Evolutionary conservation across 2,888 invertebrate genomes (phyloP).

Genomic region (Dichetophora obliterata): DNA sequence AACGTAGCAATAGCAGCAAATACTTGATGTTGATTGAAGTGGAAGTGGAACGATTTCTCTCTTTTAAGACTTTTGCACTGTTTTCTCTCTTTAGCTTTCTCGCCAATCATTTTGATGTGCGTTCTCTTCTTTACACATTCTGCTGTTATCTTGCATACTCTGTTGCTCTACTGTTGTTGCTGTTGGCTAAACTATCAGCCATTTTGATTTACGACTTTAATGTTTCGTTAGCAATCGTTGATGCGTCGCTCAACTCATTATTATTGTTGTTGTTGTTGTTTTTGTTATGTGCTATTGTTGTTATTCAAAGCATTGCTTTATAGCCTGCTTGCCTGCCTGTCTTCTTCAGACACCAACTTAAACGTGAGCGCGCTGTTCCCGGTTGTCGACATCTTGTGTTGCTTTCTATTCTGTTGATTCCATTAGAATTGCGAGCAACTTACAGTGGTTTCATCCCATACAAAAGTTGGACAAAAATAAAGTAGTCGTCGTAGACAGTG

Average conservation of each 20-base stretch:
- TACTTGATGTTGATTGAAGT: slow-evolving; percentile 58
- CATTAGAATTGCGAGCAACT: slow-evolving; percentile 34
- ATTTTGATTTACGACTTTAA: slow-evolving; percentile 69
- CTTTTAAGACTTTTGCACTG: slow-evolving; percentile 39
- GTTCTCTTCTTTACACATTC: slow-evolving; percentile 48
- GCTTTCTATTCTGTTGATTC: slow-evolving; percentile 11
- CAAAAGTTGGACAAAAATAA: no score
- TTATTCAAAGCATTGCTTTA: slow-evolving; percentile 28
- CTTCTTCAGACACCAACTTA: not conserved
- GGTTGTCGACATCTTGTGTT: slow-evolving; percentile 26
- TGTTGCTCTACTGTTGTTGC: slow-evolving; percentile 44
- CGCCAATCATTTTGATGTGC: not conserved
- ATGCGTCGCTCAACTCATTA: slow-evolving; percentile 46
- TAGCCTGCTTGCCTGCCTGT: slow-evolving; percentile 8
- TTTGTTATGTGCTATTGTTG: slow-evolving; percentile 32
- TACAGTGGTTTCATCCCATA: not conserved
- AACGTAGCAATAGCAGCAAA: slow-evolving; percentile 30
- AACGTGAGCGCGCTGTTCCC: not conserved
- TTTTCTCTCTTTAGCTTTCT: slow-evolving; percentile 9
- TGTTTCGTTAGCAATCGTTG: slow-evolving; percentile 49
- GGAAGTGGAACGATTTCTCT: slow-evolving; percentile 56
- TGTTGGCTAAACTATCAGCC: slow-evolving; percentile 63
- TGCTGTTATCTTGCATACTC: slow-evolving; percentile 47
- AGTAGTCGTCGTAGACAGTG: no score
- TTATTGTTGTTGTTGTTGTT: slow-evolving; percentile 35